Percentiles rank a stretch among this genome's conserved stretches.
Conservation (phyloP, 1,140 invertebrate genomes). For the Apolygus lucorum region DNA sequence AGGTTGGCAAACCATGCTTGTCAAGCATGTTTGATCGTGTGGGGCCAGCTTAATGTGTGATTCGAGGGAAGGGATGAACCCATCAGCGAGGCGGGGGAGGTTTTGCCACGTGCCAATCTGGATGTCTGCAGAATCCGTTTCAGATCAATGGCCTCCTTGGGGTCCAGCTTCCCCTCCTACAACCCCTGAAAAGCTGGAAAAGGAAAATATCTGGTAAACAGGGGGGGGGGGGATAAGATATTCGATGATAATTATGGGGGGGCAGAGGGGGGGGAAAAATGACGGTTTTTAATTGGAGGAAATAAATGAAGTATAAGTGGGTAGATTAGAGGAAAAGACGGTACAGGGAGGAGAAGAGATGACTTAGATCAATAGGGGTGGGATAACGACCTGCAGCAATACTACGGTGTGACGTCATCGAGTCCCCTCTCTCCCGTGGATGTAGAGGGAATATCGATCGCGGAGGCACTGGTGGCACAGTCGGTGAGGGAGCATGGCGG, state of each 20-base stretch:
- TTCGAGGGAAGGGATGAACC: too few relatives aligned
- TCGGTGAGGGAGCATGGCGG: constrained; percentile 19
- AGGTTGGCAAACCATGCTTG: too few relatives aligned
- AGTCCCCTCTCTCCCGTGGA: not conserved
- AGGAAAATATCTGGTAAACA: too few relatives aligned
- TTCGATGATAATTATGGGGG: too few relatives aligned
- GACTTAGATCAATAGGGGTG: constrained; percentile 20
- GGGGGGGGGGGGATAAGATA: too few relatives aligned
- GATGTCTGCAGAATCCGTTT: not conserved
- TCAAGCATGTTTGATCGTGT: too few relatives aligned
- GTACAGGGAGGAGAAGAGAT: not conserved
- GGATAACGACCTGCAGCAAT: constrained; percentile 23
- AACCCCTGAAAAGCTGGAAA: too few relatives aligned
- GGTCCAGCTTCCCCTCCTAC: not conserved
- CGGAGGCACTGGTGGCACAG: constrained; percentile 17
- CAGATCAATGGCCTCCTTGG: not conserved
- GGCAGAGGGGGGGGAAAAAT: too few relatives aligned
- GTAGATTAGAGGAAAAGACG: not conserved
- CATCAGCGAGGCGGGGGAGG: too few relatives aligned
- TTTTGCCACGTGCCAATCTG: not conserved
- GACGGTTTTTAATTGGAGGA: too few relatives aligned
- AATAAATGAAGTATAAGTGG: not conserved
- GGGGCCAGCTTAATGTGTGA: too few relatives aligned
- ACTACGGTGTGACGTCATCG: constrained; percentile 20
- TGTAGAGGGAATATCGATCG: not conserved